Percentiles rank a stretch among this genome's conserved stretches.
phyloP scores from a whole-genome alignment of 2,797 vertebrate genomes.

The Glossophaga mutica region DNA sequence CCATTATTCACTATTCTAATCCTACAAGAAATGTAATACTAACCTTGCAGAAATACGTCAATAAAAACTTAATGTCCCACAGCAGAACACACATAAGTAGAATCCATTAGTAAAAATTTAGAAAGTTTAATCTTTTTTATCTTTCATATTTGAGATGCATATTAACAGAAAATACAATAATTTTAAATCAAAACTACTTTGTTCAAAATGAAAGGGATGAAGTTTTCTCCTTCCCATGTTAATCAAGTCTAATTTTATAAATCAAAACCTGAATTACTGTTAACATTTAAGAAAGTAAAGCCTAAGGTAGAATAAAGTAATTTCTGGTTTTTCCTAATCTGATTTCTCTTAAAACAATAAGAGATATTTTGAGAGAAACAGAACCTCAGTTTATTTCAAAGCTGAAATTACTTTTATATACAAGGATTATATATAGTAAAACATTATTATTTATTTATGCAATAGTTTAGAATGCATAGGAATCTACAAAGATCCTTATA shows the following conservation, averaged over 20 bases:
- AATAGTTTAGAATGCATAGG: neutral
- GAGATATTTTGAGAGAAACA: neutral
- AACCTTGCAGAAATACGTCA: neutral
- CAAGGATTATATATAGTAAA: neutral
- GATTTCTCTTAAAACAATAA: neutral
- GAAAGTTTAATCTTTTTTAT: neutral
- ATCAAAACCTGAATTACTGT: neutral
- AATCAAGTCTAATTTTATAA: constrained; percentile 14
- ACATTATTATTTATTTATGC: neutral
- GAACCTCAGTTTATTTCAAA: constrained; percentile 7
- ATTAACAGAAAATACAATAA: neutral
- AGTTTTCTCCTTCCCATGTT: neutral
- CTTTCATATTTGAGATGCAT: neutral
- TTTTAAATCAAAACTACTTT: neutral
- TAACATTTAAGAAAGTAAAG: neutral
- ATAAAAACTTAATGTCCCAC: neutral
- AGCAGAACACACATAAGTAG: neutral
- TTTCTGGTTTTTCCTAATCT: neutral
- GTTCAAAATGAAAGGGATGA: neutral
- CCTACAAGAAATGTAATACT: neutral
- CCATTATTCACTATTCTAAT: neutral
- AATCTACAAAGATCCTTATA: neutral
- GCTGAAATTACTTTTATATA: neutral
- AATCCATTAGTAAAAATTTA: neutral
- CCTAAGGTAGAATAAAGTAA: neutral